A percentile compares a stretch with the other conserved stretches of the same genome.
phyloP scores from a whole-genome alignment of 2,113 vertebrate genomes.

The Pholis gunnellus region DNA sequence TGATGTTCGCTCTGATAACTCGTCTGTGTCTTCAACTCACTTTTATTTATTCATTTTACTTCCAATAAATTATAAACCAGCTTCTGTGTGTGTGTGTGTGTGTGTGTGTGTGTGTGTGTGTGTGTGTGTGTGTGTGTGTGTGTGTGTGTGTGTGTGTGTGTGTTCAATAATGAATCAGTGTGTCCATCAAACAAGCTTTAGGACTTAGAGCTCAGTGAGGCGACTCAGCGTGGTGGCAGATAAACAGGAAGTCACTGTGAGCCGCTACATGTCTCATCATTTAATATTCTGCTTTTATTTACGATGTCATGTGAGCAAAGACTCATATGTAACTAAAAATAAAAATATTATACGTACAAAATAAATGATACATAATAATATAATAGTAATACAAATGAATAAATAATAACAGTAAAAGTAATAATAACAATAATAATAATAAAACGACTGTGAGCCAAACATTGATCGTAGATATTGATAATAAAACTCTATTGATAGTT shows the following conservation, averaged over 20 bases:
- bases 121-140: slow-evolving; percentile 16
- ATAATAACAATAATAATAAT: not conserved
- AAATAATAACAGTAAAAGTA: not conserved
- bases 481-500: no score
- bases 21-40: slow-evolving; percentile 53
- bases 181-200: slow-evolving; percentile 77
- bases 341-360: not conserved
- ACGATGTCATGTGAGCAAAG: not conserved
- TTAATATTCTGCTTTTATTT: slow-evolving; percentile 4
- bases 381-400: not conserved
- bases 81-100: slow-evolving; percentile 25
- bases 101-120: slow-evolving; percentile 43
- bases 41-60: slow-evolving; percentile 79
- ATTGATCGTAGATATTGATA: not conserved
- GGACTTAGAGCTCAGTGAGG: slow-evolving; percentile 59
- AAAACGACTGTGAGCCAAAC: not conserved
- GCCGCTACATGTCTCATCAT: slow-evolving; percentile 12
- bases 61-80: slow-evolving; percentile 71
- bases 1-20: slow-evolving; percentile 61
- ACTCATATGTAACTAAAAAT: not conserved
- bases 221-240: slow-evolving; percentile 50
- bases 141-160: slow-evolving; percentile 36
- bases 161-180: slow-evolving; percentile 72
- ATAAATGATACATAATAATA: not conserved
- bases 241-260: slow-evolving; percentile 43